Conservation (phyloP, 2,113 vertebrate species). For the Oncorhynchus clarkii region DNA sequence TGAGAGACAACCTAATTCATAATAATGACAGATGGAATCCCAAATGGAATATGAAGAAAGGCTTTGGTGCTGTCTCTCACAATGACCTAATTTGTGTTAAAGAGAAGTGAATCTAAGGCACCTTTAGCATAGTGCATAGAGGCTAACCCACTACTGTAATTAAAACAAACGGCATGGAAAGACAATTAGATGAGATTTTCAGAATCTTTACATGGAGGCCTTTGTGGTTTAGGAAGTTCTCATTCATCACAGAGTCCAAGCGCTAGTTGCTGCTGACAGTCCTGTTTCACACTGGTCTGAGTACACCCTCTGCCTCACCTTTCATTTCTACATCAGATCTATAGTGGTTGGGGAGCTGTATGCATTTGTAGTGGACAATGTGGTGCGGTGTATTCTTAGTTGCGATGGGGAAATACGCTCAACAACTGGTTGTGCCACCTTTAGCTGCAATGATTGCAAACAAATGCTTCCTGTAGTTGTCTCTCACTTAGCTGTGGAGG, state of each 20-base stretch:
- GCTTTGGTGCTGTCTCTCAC: slow-evolving; percentile 19
- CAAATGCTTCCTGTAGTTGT: too few relatives aligned
- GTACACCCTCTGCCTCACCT: not conserved
- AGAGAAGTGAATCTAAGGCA: too few relatives aligned
- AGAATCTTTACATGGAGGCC: not conserved
- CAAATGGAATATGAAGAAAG: slow-evolving; percentile 2
- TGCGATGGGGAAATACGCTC: too few relatives aligned
- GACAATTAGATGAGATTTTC: slow-evolving; percentile 16
- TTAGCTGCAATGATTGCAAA: too few relatives aligned
- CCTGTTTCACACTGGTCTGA: not conserved
- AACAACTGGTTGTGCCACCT: not conserved
- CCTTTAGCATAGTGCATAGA: not conserved
- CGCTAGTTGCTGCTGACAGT: slow-evolving; percentile 1
- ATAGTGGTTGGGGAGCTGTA: not conserved
- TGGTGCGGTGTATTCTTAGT: not conserved
- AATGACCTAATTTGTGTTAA: too few relatives aligned
- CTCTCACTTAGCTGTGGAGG: too few relatives aligned
- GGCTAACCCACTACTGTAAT: not conserved
- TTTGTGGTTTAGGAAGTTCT: slow-evolving; percentile 8
- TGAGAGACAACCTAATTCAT: not conserved
- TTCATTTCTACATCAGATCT: not conserved
- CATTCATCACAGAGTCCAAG: slow-evolving; percentile 5
- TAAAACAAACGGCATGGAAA: not conserved
- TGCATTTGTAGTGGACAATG: not conserved
- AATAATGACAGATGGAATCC: slow-evolving; percentile 13